A percentile compares a stretch with the other conserved stretches of the same genome.
These are phyloP conservation scores for Haliclona indistincta DNA, from an alignment of 37 sponge, comb jelly and placozoan species.

Conservation along the genomic window DNA sequence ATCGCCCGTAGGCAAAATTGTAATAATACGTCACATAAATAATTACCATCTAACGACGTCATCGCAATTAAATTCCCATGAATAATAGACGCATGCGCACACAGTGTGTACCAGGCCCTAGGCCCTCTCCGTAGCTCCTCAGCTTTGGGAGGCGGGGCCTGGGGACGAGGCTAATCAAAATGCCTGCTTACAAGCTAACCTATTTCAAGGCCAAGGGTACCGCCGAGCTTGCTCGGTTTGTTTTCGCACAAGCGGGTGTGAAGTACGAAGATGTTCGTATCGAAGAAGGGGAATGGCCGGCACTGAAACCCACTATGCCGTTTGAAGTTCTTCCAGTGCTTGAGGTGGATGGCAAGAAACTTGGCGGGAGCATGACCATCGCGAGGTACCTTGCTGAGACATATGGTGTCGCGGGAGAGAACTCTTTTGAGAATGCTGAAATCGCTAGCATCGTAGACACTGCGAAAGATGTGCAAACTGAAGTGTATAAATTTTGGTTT, in stretches of 20 bases:
- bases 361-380: constrained; percentile 46
- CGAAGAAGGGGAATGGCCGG: constrained; percentile 29
- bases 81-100: no score
- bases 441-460: constrained; percentile 36
- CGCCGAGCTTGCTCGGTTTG: constrained; percentile 41
- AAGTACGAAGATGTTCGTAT: constrained; percentile 49
- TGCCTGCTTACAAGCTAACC: constrained; percentile 59
- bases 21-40: no score
- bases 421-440: constrained; percentile 39
- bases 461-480: constrained; percentile 12
- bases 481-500: background rate
- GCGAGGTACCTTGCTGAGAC: constrained; percentile 55
- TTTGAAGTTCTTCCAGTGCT: constrained; percentile 55
- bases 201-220: constrained; percentile 38
- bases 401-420: constrained; percentile 45
- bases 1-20: no score
- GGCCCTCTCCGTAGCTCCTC: no score
- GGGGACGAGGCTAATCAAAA: no score
- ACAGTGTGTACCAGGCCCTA: no score
- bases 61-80: no score
- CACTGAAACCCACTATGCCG: constrained; percentile 50
- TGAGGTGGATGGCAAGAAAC: constrained; percentile 65
- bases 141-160: no score
- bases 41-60: no score
- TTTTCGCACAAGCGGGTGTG: constrained; percentile 55